Percentiles rank a stretch among this genome's conserved stretches.
Conservation (phyloP, 1,140 invertebrate genomes). For the Drosophila teissieri region DNA sequence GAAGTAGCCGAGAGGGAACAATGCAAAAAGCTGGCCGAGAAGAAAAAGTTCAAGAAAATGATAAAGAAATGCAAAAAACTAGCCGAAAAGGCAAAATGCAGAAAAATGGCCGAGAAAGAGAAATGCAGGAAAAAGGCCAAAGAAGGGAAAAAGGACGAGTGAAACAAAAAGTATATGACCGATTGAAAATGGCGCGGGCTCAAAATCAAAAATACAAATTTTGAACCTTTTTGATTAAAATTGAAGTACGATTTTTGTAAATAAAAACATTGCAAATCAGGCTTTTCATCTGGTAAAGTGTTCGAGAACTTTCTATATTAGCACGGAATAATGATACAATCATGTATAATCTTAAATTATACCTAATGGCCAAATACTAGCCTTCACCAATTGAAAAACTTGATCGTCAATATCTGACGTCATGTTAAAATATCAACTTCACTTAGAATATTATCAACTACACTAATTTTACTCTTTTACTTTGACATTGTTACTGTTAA, state of each 20-base stretch:
- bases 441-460: too few species aligned
- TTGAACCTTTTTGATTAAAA: not conserved
- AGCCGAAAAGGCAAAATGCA: conserved; percentile 3
- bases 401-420: too few species aligned
- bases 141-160: not conserved
- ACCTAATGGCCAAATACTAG: too few species aligned
- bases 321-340: not conserved
- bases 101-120: not conserved
- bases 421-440: too few species aligned
- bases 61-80: not conserved
- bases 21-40: conserved; percentile 8
- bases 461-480: too few species aligned
- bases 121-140: conserved; percentile 1
- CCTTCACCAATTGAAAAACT: too few species aligned
- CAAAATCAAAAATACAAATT: not conserved
- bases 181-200: not conserved
- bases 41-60: conserved; percentile 3
- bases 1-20: conserved; percentile 12
- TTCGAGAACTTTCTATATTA: too few species aligned
- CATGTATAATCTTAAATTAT: not conserved
- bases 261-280: not conserved
- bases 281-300: not conserved
- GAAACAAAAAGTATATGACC: not conserved
- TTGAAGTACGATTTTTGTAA: not conserved
- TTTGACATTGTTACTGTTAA: too few species aligned